Evolutionary conservation across 2,113 vertebrate genomes (phyloP).

Genomic region (Carassius gibelio): DNA sequence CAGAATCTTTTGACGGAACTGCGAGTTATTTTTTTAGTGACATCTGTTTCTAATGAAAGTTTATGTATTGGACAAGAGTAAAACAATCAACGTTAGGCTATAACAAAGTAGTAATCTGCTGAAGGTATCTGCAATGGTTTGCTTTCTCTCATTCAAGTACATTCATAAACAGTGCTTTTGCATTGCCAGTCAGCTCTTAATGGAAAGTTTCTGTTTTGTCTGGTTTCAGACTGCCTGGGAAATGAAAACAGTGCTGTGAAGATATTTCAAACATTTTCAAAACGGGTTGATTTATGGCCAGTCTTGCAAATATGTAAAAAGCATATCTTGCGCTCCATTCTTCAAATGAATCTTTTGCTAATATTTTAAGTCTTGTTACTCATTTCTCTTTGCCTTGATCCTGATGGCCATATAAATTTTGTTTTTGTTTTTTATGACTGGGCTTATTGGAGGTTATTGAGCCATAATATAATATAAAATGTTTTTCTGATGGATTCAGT

Average conservation of each 20-base stretch:
- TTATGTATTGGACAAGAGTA: too few relatives aligned
- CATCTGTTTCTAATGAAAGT: too few relatives aligned
- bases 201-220: conserved; percentile 26
- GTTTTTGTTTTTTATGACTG: conserved; percentile 54
- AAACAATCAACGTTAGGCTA: too few relatives aligned
- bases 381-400: conserved; percentile 61
- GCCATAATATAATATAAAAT: conserved; percentile 45
- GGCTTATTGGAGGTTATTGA: conserved; percentile 25
- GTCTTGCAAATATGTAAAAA: conserved; percentile 60
- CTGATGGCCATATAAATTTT: conserved; percentile 58
- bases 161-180: too few relatives aligned
- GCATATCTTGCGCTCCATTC: conserved; percentile 53
- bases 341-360: conserved; percentile 57
- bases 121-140: neutral
- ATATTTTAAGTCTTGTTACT: conserved; percentile 61
- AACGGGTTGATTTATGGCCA: conserved; percentile 56
- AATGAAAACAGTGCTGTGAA: conserved; percentile 49
- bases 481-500: conserved; percentile 47
- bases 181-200: conserved; percentile 20
- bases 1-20: too few relatives aligned
- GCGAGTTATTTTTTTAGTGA: too few relatives aligned
- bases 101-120: too few relatives aligned
- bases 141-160: neutral
- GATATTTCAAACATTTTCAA: conserved; percentile 51
- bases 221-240: conserved; percentile 21